Evolutionary conservation across 2,113 vertebrate species (phyloP).

Genomic region (Xyrauchen texanus): DNA sequence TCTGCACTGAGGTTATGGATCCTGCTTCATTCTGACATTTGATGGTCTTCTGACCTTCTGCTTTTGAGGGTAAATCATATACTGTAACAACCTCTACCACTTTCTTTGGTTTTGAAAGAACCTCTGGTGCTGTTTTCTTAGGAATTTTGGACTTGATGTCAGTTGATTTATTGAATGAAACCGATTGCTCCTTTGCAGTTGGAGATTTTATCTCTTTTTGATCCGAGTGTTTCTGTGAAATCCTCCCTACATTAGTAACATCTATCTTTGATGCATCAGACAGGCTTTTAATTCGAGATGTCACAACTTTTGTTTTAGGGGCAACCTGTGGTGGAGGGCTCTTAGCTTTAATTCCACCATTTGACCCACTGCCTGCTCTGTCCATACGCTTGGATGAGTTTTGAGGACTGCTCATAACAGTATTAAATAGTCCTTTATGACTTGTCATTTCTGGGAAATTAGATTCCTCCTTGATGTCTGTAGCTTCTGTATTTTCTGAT

Average conservation of each 20-base stretch:
- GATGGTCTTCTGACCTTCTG: conserved; percentile 11
- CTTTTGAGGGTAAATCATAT: conserved; percentile 16
- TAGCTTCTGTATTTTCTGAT: conserved; percentile 33
- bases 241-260: conserved; percentile 40
- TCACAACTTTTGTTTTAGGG: conserved; percentile 57
- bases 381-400: conserved; percentile 42
- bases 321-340: conserved; percentile 51
- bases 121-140: conserved; percentile 62
- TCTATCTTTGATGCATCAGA: conserved; percentile 54
- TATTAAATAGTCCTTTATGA: conserved; percentile 51
- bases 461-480: conserved; percentile 43
- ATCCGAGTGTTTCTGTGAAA: conserved; percentile 46
- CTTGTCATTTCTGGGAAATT: conserved; percentile 58
- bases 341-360: conserved; percentile 50
- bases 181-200: conserved; percentile 59
- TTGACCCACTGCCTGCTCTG: conserved; percentile 51
- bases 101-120: conserved; percentile 59
- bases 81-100: conserved; percentile 44
- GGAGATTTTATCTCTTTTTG: conserved; percentile 52
- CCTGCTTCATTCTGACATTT: conserved; percentile 50
- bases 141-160: conserved; percentile 70
- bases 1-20: conserved; percentile 2
- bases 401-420: conserved; percentile 36
- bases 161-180: not conserved
- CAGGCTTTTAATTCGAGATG: conserved; percentile 56